Evolutionary conservation across 2,797 vertebrate species (phyloP), one percentile per base, ranked within the genome.

Genomic region (Melanotaenia nigrans): DNA sequence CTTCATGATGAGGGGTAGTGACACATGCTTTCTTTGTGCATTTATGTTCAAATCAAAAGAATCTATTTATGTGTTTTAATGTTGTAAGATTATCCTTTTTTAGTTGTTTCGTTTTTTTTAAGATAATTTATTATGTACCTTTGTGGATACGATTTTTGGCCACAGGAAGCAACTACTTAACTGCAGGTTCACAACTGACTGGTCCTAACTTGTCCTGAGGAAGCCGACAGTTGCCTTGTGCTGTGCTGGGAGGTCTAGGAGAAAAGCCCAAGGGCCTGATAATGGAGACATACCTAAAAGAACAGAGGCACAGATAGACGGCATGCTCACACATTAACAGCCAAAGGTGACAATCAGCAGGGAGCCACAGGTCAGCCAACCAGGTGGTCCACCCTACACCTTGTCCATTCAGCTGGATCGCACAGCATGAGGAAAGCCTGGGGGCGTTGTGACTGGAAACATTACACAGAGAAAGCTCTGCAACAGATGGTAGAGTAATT

Each of bases 301-400:
- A 81, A 76, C 57, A 61, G 68, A 78, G 73, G 68, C 33, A 13
- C 71, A 72, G 65, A 83, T 73, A 69, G 38, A 77, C 57, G 24
- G 61, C 3, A 11, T 49, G 61, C 68, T 65, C 78, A 47, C 85
- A 75, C 83, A 80, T 90, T 81, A 87, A 65, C 85, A 78, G 87
- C 78, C 84, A 91, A 83, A 88, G 83, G 89, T 89, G 86, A 90
- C 82, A 79, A 88, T 87, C 86, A 71, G 77, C 63, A 2, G 70
- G 75, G 76, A 80, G 75, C 71, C 75, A 78, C 42, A 84, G 88
- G 90, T 92, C 92, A 87, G 69, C 68, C 33, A 33, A 49, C 88
- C 89, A 89, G 90, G 92, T 91, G 90, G 92, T 87, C 90, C 20
- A 40, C 64, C 30, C 67, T 82, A 80, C 90, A 87, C 73, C 86